Evolutionary conservation across 2,113 vertebrate species (phyloP).

Genomic region (Okapia johnstoni): DNA sequence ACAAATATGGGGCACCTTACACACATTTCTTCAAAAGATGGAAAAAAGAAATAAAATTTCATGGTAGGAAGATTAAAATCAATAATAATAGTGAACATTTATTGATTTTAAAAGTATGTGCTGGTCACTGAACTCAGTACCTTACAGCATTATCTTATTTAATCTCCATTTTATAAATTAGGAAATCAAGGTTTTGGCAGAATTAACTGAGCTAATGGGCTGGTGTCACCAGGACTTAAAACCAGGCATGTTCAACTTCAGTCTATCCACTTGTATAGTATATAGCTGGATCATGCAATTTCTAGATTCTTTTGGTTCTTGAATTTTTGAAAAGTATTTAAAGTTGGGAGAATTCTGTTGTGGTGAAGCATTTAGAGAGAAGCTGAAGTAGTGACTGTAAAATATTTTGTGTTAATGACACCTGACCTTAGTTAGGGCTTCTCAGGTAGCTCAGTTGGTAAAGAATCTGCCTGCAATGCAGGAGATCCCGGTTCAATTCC

Average conservation of each 20-base stretch:
- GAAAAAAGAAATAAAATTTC: neutral
- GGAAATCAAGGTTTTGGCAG: neutral
- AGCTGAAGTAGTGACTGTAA: neutral
- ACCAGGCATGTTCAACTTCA: neutral
- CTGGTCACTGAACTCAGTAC: neutral
- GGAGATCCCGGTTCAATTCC: accelerated
- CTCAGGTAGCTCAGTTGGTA: neutral
- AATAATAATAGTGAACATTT: neutral
- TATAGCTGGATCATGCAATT: neutral
- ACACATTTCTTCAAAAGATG: neutral
- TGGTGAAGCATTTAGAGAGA: neutral
- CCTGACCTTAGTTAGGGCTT: neutral
- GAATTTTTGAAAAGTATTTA: neutral
- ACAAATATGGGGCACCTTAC: neutral
- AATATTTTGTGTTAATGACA: neutral
- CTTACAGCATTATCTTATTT: neutral
- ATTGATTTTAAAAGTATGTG: neutral
- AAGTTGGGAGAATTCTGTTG: neutral
- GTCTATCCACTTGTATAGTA: neutral
- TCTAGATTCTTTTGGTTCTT: neutral
- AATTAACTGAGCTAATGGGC: neutral
- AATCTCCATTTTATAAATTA: neutral
- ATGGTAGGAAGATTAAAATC: neutral
- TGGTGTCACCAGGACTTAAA: neutral
- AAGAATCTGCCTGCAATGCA: neutral